A percentile compares a stretch with the other conserved stretches of the same genome.
Conservation (phyloP, 2,888 invertebrate species). For the Mystacides longicornis region DNA sequence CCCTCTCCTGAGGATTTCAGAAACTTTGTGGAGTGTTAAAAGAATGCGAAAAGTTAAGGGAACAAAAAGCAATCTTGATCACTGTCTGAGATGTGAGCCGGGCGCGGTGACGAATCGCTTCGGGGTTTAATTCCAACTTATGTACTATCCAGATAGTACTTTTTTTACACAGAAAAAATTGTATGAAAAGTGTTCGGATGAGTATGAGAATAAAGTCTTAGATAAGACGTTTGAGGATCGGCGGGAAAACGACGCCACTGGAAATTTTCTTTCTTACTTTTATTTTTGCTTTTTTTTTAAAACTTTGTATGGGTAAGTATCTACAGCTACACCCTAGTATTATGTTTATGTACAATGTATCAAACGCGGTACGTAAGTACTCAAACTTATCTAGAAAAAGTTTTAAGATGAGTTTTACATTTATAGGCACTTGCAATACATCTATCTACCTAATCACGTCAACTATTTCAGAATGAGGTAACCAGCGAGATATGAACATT, state of each 20-base stretch:
- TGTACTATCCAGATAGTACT: slow-evolving; percentile 16
- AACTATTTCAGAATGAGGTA: too few species aligned
- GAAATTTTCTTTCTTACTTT: slow-evolving; percentile 2
- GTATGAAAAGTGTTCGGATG: slow-evolving; percentile 13
- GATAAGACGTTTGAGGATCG: slow-evolving; percentile 15
- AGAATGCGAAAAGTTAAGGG: slow-evolving; percentile 19
- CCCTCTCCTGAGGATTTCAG: slow-evolving; percentile 1
- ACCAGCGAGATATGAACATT: too few species aligned
- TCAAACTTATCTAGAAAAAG: too few species aligned
- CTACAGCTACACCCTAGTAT: too few species aligned
- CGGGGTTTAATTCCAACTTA: slow-evolving; percentile 21
- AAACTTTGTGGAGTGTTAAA: slow-evolving; percentile 13
- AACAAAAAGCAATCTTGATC: slow-evolving; percentile 20
- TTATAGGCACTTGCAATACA: too few species aligned
- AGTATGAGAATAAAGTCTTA: slow-evolving; percentile 10
- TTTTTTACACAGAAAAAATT: slow-evolving; percentile 8
- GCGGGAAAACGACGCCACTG: slow-evolving; percentile 10
- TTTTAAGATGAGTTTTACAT: too few species aligned
- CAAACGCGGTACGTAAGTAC: too few species aligned
- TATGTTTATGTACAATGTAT: too few species aligned
- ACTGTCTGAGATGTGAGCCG: slow-evolving; percentile 10
- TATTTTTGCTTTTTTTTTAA: neutral
- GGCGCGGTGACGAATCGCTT: slow-evolving; percentile 23
- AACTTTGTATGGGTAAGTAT: slow-evolving; percentile 4
- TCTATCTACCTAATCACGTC: too few species aligned